These are phyloP conservation scores for Acropternis orthonyx DNA, from an alignment of 2,797 vertebrate species.

Conservation along the genomic window DNA sequence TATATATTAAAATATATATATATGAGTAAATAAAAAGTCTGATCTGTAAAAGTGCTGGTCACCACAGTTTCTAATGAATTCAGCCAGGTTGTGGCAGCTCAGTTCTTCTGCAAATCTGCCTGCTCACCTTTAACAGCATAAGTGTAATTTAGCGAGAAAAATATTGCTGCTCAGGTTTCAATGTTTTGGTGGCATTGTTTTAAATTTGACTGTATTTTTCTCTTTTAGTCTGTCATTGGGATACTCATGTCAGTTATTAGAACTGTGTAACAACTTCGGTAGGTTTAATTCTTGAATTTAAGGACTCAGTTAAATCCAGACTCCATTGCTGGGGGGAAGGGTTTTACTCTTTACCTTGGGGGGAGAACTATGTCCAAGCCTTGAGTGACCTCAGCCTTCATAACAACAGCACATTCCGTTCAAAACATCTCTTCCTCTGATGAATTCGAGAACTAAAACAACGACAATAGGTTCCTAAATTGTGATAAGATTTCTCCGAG, in stretches of 20 bases:
- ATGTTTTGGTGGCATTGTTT: not conserved
- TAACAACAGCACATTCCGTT: slow-evolving; percentile 60
- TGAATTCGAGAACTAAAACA: slow-evolving; percentile 67
- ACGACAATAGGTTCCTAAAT: slow-evolving; percentile 72
- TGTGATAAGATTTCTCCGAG: slow-evolving; percentile 75
- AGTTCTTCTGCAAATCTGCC: not conserved
- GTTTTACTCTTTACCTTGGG: not conserved
- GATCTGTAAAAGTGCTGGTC: not conserved
- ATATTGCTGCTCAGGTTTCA: not conserved
- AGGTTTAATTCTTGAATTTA: not conserved
- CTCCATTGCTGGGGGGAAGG: not conserved
- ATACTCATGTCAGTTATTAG: not conserved
- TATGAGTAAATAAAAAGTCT: not conserved
- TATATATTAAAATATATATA: not conserved
- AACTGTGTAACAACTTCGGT: not conserved
- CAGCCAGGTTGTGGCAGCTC: not conserved
- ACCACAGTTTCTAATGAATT: not conserved
- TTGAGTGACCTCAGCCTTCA: slow-evolving; percentile 11
- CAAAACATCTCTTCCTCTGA: slow-evolving; percentile 48
- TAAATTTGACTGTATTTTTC: not conserved
- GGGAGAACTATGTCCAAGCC: not conserved
- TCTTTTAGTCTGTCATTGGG: not conserved
- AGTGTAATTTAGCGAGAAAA: not conserved
- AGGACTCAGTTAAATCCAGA: not conserved
- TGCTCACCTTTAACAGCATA: not conserved